A percentile compares a stretch with the other conserved stretches of the same genome.
Conservation (phyloP, 2,797 vertebrate species). For the Acanthopagrus latus region DNA sequence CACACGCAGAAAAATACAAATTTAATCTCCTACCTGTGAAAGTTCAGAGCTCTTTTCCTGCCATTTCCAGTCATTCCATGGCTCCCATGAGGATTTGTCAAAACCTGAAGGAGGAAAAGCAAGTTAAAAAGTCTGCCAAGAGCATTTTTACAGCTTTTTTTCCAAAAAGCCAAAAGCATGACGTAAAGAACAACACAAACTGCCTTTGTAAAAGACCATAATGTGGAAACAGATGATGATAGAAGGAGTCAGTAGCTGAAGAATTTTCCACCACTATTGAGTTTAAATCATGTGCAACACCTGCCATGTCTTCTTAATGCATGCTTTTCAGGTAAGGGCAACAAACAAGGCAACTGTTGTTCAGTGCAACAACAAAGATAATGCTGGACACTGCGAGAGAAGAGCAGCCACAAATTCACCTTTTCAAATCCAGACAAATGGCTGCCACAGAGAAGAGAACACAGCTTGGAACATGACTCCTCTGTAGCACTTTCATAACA, state of each 20-base stretch:
- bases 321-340: constrained; percentile 46
- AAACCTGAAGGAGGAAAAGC: constrained; percentile 58
- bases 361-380: constrained; percentile 38
- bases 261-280: constrained; percentile 2
- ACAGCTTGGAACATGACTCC: constrained; percentile 12
- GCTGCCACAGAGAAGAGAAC: constrained; percentile 9
- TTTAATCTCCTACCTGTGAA: constrained; percentile 52
- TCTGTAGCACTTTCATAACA: constrained; percentile 1
- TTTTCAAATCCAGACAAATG: constrained; percentile 21
- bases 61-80: constrained; percentile 45
- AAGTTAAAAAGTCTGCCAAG: constrained; percentile 24
- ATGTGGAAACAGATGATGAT: constrained; percentile 27
- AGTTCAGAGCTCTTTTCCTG: constrained; percentile 36
- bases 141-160: constrained; percentile 25
- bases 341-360: constrained; percentile 58
- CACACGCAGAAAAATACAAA: background rate
- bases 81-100: constrained; percentile 37
- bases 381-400: constrained; percentile 11
- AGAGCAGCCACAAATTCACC: constrained; percentile 11
- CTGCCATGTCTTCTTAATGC: constrained; percentile 43
- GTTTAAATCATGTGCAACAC: constrained; percentile 30
- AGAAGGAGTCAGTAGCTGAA: constrained; percentile 12
- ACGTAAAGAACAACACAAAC: constrained; percentile 14
- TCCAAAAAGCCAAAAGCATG: constrained; percentile 13
- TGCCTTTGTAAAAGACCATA: background rate